Evolutionary conservation across 2,888 invertebrate species (phyloP).

Genomic region (Heliconius cydno): DNA sequence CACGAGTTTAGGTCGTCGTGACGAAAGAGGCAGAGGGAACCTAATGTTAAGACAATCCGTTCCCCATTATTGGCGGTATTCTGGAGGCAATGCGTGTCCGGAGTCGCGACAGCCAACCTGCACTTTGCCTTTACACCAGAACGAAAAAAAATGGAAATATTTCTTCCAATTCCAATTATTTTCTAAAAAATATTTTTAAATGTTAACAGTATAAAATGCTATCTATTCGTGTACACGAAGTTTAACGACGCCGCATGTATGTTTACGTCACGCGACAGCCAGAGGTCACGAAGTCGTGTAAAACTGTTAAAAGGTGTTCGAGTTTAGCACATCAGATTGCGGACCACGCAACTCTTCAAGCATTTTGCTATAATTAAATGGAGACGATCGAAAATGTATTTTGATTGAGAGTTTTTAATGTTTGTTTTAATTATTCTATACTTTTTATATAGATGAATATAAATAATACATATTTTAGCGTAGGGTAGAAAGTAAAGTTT

Average conservation of each 20-base stretch:
- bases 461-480: no score
- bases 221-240: not conserved
- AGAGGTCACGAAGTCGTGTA: conserved; percentile 48
- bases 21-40: no score
- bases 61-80: no score
- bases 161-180: no score
- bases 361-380: conserved; percentile 6
- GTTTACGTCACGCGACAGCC: conserved; percentile 33
- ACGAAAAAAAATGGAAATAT: no score
- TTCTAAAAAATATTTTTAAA: not conserved
- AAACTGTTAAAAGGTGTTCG: conserved; percentile 36
- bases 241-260: conserved; percentile 15
- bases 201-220: not conserved
- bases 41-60: no score
- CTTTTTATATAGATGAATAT: not conserved
- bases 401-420: not conserved
- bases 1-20: no score
- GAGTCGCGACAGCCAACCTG: no score
- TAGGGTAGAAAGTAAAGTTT: no score
- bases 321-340: conserved; percentile 28
- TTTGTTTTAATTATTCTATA: not conserved
- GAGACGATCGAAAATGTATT: not conserved
- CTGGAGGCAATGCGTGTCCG: no score
- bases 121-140: no score
- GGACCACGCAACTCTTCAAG: conserved; percentile 20